Percentiles rank a stretch among this genome's conserved stretches.
Conservation (phyloP, 2,797 vertebrate genomes). For the Lagorchestes hirsutus region DNA sequence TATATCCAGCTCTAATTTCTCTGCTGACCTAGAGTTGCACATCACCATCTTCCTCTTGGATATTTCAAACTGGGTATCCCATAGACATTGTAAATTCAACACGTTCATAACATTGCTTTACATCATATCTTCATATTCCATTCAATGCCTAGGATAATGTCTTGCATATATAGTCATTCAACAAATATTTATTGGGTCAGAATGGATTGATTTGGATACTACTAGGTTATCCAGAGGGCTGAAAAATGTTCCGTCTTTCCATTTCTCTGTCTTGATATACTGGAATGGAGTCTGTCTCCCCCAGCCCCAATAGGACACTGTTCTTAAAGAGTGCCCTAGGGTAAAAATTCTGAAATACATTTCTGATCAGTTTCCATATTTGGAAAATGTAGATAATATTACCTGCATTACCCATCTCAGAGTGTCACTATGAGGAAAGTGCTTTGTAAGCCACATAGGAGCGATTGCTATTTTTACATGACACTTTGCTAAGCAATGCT, state of each 20-base stretch:
- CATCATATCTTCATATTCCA: neutral
- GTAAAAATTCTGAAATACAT: neutral
- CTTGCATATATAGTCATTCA: neutral
- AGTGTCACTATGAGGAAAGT: conserved; percentile 1
- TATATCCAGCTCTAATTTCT: neutral
- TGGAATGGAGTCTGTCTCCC: neutral
- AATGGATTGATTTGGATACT: neutral
- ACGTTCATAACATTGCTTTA: neutral
- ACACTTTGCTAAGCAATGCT: neutral
- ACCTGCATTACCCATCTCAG: neutral
- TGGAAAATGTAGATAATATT: neutral
- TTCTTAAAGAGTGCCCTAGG: neutral
- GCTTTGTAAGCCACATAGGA: neutral
- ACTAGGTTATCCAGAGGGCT: neutral
- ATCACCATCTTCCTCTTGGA: neutral
- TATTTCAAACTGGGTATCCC: neutral
- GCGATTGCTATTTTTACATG: neutral
- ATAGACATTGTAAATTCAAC: neutral
- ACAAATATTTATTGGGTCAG: neutral
- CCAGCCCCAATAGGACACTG: neutral
- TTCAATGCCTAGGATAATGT: neutral
- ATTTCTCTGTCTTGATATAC: neutral
- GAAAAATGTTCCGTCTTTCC: neutral
- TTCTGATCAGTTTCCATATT: neutral
- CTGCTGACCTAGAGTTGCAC: neutral